A percentile compares a stretch with the other conserved stretches of the same genome.
Conservation (phyloP, 2,797 vertebrate genomes). For the Thripadectes ignobilis region DNA sequence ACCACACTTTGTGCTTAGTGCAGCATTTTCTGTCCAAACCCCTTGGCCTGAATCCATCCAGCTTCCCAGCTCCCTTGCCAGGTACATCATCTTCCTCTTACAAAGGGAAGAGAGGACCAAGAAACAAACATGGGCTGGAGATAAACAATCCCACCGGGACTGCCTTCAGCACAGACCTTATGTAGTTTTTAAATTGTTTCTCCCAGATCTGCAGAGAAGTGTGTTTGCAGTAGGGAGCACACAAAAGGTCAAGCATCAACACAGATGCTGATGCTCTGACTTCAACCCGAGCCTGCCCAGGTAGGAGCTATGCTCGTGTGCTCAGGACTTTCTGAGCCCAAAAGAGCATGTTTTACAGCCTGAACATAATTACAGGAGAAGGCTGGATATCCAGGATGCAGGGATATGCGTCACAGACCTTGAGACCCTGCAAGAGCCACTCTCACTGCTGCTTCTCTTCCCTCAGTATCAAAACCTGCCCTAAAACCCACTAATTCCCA, state of each 20-base stretch:
- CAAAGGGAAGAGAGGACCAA: not conserved
- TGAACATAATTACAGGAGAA: accelerated
- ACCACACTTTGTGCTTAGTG: not conserved
- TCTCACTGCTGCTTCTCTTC: not conserved
- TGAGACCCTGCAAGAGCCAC: accelerated
- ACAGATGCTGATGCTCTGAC: not conserved
- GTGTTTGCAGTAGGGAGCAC: not conserved
- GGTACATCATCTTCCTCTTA: not conserved
- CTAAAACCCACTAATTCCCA: not conserved
- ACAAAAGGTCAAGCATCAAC: not conserved
- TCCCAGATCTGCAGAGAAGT: not conserved
- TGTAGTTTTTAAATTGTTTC: accelerated
- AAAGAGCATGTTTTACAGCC: not conserved
- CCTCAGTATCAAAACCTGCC: not conserved
- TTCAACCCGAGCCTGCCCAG: not conserved
- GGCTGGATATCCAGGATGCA: accelerated
- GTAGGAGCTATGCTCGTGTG: not conserved
- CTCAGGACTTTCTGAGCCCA: not conserved
- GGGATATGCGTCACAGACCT: not conserved
- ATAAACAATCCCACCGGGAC: accelerated
- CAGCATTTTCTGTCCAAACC: not conserved
- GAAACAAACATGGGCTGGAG: not conserved
- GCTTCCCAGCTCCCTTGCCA: not conserved
- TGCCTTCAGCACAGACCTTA: not conserved
- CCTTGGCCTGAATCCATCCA: not conserved